These are phyloP conservation scores for Orthosia incerta DNA, from an alignment of 2,888 invertebrate species.

Conservation along the genomic window DNA sequence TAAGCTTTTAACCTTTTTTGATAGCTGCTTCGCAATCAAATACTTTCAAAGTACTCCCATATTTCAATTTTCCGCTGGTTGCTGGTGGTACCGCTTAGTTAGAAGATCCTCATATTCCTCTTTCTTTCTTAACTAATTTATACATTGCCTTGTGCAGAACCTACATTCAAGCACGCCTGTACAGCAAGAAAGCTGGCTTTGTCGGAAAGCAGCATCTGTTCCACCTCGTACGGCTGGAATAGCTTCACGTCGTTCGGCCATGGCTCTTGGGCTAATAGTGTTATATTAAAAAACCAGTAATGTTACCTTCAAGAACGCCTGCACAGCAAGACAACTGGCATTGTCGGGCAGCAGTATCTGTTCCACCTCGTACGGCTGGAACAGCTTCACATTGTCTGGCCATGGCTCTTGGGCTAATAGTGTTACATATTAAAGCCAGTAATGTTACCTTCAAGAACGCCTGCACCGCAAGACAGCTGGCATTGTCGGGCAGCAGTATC, in stretches of 20 bases:
- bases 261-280: conserved; percentile 93
- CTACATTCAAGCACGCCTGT: conserved; percentile 95
- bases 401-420: conserved; percentile 95
- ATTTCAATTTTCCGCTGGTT: too few relatives aligned
- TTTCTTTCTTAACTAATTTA: too few relatives aligned
- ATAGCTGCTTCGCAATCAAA: too few relatives aligned
- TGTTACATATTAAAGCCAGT: too few relatives aligned
- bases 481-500: conserved; percentile 97
- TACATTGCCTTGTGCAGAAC: too few relatives aligned
- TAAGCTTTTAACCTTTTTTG: too few relatives aligned
- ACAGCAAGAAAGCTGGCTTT: conserved; percentile 98
- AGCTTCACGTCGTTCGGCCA: conserved; percentile 97
- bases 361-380: conserved; percentile 97
- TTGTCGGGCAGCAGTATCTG: conserved; percentile 98
- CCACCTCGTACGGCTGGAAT: conserved; percentile 97
- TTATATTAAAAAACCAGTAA: too few relatives aligned
- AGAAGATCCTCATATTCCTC: too few relatives aligned
- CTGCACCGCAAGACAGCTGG: conserved; percentile 98
- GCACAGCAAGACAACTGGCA: conserved; percentile 98
- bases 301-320: conserved; percentile 95
- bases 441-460: conserved; percentile 94
- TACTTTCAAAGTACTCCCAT: too few relatives aligned
- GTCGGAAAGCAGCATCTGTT: conserved; percentile 98
- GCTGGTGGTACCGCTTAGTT: too few relatives aligned
- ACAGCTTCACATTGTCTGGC: conserved; percentile 96